phyloP scores from a whole-genome alignment of 2,888 invertebrate species.

The Tenthredo notha region DNA sequence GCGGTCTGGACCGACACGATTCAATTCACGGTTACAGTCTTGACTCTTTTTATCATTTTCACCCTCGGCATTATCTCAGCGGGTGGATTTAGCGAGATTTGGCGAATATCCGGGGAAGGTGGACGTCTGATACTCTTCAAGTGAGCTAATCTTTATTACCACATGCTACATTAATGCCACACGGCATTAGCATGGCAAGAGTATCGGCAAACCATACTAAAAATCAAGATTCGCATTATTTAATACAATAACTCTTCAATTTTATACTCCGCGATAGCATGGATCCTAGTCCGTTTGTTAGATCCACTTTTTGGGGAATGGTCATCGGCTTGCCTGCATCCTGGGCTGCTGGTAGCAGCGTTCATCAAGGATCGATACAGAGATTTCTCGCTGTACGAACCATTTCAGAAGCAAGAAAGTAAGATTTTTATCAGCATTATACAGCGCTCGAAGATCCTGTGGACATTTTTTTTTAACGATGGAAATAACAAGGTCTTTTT shows the following conservation, averaged over 20 bases:
- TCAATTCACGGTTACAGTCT: constrained; percentile 81
- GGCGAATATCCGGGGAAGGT: constrained; percentile 81
- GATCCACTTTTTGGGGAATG: constrained; percentile 83
- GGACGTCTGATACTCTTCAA: constrained; percentile 83
- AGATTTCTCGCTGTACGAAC: constrained; percentile 83
- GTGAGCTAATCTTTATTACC: constrained; percentile 77
- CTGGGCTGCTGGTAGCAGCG: constrained; percentile 81
- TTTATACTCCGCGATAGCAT: constrained; percentile 77
- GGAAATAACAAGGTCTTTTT: background rate
- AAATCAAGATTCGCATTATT: too few species aligned
- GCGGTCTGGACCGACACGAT: constrained; percentile 84
- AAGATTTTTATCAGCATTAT: constrained; percentile 56
- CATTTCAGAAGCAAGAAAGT: constrained; percentile 80
- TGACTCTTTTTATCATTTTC: constrained; percentile 80
- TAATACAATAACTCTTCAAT: background rate
- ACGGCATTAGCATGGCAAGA: too few species aligned
- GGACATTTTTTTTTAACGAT: background rate
- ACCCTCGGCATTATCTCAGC: constrained; percentile 80
- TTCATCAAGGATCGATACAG: constrained; percentile 82
- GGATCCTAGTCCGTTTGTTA: constrained; percentile 81
- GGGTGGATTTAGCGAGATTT: constrained; percentile 82
- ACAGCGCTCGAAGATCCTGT: background rate
- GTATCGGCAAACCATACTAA: too few species aligned
- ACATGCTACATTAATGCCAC: too few species aligned
- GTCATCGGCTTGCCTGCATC: constrained; percentile 81